A percentile compares a stretch with the other conserved stretches of the same genome.
Conservation (phyloP, 2,113 vertebrate species). For the Pipa parva region DNA sequence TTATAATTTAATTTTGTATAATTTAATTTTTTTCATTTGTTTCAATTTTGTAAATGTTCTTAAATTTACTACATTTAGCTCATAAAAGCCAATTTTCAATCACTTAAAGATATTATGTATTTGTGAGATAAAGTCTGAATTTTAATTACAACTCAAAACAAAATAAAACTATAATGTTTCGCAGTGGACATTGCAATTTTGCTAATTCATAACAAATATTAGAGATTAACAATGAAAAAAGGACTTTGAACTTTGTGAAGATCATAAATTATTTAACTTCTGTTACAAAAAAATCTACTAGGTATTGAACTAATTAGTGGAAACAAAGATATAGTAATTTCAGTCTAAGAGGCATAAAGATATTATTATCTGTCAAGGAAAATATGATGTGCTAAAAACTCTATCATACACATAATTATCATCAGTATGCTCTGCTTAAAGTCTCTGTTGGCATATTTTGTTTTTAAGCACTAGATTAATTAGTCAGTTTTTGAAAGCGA, state of each 20-base stretch:
- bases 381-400: conserved; percentile 20
- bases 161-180: neutral
- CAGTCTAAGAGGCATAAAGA: conserved; percentile 8
- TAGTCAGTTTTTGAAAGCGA: conserved; percentile 13
- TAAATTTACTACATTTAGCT: too few relatives aligned
- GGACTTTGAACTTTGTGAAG: neutral
- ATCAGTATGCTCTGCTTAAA: neutral
- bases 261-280: conserved; percentile 13
- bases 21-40: too few relatives aligned
- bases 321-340: conserved; percentile 14
- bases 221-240: conserved; percentile 5
- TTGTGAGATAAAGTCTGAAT: too few relatives aligned
- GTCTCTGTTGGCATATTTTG: conserved; percentile 21
- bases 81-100: too few relatives aligned
- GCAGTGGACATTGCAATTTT: conserved; percentile 7
- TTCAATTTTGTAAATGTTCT: too few relatives aligned
- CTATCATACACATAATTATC: conserved; percentile 22
- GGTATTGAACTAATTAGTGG: conserved; percentile 32
- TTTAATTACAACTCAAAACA: conserved; percentile 8
- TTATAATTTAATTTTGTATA: too few relatives aligned
- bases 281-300: conserved; percentile 18
- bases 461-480: conserved; percentile 24
- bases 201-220: neutral
- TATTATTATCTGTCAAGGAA: conserved; percentile 25
- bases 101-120: too few relatives aligned